phyloP scores from a whole-genome alignment of 1,140 invertebrate species.

The Eumeta japonica region DNA sequence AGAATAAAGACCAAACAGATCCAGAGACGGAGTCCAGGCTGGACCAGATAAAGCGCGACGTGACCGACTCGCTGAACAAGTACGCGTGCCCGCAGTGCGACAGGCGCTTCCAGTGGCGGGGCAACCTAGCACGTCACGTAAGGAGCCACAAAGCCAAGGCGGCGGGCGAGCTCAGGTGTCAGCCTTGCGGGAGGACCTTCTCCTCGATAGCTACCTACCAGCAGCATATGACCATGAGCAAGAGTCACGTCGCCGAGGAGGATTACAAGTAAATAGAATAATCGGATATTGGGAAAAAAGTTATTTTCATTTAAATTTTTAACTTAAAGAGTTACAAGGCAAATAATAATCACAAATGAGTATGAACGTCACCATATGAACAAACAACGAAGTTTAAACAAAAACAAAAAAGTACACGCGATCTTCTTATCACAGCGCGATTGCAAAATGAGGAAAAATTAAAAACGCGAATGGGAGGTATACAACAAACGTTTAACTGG shows the following conservation, averaged over 20 bases:
- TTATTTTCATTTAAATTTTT: too few relatives aligned
- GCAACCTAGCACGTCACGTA: slow-evolving; percentile 32
- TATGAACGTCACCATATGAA: not conserved
- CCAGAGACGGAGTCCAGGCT: slow-evolving; percentile 10
- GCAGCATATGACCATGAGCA: slow-evolving; percentile 40
- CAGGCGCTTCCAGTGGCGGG: slow-evolving; percentile 32
- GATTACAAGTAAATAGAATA: slow-evolving; percentile 41
- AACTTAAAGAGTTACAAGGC: too few relatives aligned
- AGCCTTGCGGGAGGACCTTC: slow-evolving; percentile 34
- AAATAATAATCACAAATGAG: not conserved
- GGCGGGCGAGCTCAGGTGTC: slow-evolving; percentile 31
- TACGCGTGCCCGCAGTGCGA: slow-evolving; percentile 32
- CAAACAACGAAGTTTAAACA: too few relatives aligned
- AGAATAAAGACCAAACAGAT: slow-evolving; percentile 8
- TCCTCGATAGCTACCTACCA: slow-evolving; percentile 40
- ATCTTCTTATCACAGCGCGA: not conserved
- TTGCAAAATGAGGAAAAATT: too few relatives aligned
- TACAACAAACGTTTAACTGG: too few relatives aligned
- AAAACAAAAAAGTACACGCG: not conserved
- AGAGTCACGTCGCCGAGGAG: slow-evolving; percentile 35
- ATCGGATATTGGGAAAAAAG: not conserved
- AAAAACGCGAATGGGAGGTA: too few relatives aligned
- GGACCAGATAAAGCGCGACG: slow-evolving; percentile 12
- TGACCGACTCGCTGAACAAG: slow-evolving; percentile 9
- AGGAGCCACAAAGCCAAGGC: slow-evolving; percentile 34